phyloP scores from a whole-genome alignment of 2,113 vertebrate species.

The Acrocephalus arundinaceus region DNA sequence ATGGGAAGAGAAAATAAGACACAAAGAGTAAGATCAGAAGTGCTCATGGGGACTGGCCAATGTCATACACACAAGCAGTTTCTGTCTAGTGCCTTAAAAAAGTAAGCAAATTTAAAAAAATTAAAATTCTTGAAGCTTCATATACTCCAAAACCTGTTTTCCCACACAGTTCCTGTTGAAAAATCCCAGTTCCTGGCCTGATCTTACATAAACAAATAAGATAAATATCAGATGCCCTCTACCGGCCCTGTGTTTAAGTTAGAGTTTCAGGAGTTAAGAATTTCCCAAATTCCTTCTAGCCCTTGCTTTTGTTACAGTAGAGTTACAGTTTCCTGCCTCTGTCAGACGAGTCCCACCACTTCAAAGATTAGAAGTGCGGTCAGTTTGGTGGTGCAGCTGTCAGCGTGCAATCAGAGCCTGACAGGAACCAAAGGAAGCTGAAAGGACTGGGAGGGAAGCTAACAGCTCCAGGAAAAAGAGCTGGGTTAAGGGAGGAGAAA shows the following conservation, averaged over 20 bases:
- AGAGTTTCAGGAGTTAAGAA: slow-evolving; percentile 19
- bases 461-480: not conserved
- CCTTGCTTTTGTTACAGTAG: slow-evolving; percentile 4
- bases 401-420: not conserved
- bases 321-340: not conserved
- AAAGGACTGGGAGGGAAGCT: not conserved
- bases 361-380: not conserved
- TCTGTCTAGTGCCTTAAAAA: not conserved
- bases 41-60: too few species aligned
- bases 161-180: not conserved
- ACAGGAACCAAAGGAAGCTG: not conserved
- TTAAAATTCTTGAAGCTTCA: not conserved
- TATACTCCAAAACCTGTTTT: not conserved
- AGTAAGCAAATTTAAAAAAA: not conserved
- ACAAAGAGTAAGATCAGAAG: not conserved
- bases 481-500: not conserved
- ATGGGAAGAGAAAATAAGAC: not conserved
- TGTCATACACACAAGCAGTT: not conserved
- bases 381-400: not conserved
- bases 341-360: not conserved
- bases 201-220: not conserved
- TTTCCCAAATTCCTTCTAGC: slow-evolving; percentile 22
- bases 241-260: not conserved
- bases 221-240: slow-evolving; percentile 34
- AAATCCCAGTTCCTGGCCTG: not conserved